Base-by-base conservation (phyloP, 2,113 vertebrate genomes). In the Edolisoma coerulescens region DNA sequence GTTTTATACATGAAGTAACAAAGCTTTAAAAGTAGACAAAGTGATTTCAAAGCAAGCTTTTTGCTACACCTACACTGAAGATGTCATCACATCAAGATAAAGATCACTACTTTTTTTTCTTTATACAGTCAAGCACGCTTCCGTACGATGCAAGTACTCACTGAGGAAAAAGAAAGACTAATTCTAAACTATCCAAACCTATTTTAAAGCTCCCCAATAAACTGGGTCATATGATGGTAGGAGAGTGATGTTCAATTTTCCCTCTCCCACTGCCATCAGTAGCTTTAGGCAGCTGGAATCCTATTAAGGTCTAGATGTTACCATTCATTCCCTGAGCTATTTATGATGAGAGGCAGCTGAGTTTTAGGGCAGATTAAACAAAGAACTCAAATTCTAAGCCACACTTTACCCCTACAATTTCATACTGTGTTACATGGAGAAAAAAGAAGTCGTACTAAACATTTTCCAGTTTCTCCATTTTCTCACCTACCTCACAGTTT, bases 1-100 rank as follows among this genome's bases (percentile, higher is more conserved):
- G 41, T 87, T 96, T 94, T 93, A 96, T 54, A 93, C 49, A 95
- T 63, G 78, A 76, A 90, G 80, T 45, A 85, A 93, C 73, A 92
- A 92, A 92, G 69, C 45, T 91, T 77, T 93, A 1, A 64, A 89
- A 87, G 45, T 26, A 45, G 54, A 82, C 50, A 52, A 93, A 80
- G n/a, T 74, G 23, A 88, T 78, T 95, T 75, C 59, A 95, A 94
- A 85, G 63, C 39, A 83, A 87, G 42, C 7, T 83, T 89, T 96
- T 41, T 95, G 67, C 49, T 89, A 79, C 47, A 60, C 23, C 54
- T 77, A 89, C 41, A 42, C 33, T 65, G 56, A 88, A 63, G 50
- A 78, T 57, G 28, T 84, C 60, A 94, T 57, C 17, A 5, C n/a
- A 84, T 57, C 64, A 81, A 83, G 27, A 60, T 63, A 83, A 91